Base-by-base conservation (phyloP, 2,888 invertebrate species). In the Pomacea canaliculata region DNA sequence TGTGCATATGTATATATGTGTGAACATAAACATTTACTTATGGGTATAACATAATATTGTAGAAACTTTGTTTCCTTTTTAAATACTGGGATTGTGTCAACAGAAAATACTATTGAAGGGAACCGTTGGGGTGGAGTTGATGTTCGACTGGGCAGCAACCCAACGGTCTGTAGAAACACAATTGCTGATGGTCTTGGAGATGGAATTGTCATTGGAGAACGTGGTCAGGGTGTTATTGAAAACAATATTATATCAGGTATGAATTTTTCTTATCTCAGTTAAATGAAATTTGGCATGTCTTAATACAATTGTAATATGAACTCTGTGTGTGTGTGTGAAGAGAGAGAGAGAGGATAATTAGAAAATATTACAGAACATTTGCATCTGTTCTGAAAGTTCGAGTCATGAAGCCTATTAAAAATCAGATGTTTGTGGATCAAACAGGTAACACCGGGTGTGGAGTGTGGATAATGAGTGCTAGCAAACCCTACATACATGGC, bases 81-180 rank as follows among this genome's bases (percentile, higher is more conserved):
- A 19, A 62, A n/a, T 5, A n/a, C 16, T 56, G 16, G 0, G 51
- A 56, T 56, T 56, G 51, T 48, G 69, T 49, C 69, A 49, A 48
- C 80, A 89, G 89, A 86, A 69, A 89, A 88, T 76, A 81, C 84
- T n/a, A 88, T 88, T 67, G 83, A 83, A 12, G 84, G 84, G 19
- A 89, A 89, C 80, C 86, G 87, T 71, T 88, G 89, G 89, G 88
- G 86, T 46, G 89, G 89, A 68, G 83, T 89, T 23, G 88, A 88
- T 76, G 87, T 89, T 4, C 81, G 88, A 12, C 84, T 85, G 68
- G 85, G 86, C 9, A 86, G 87, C 19, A 84, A 87, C 72, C 88
- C 89, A 10, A 79, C 85, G 7, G 83, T 89, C 49, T 79, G 82
- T 69, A 80, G 84, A 27, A 89, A 89, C 78, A 82, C 85, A 59